A percentile compares a stretch with the other conserved stretches of the same genome.
phyloP scores from a whole-genome alignment of 2,113 vertebrate species.

The Poeciliopsis prolifica region DNA sequence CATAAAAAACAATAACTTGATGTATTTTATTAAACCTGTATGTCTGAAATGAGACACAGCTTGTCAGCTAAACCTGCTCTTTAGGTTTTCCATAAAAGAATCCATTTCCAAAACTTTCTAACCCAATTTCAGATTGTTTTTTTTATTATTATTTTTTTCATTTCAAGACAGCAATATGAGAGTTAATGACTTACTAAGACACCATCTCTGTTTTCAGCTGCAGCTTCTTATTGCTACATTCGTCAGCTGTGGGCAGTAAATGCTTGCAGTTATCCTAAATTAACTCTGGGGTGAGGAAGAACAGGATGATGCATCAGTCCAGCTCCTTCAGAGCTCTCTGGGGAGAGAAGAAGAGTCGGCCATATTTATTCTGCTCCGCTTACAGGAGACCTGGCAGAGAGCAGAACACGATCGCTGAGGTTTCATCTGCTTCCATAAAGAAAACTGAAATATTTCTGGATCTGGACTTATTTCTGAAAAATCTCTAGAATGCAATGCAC shows the following conservation, averaged over 20 bases:
- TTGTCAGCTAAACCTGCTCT: neutral
- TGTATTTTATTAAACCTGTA: no score
- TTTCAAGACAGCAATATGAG: neutral
- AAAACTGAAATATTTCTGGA: neutral
- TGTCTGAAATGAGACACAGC: no score
- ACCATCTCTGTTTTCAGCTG: slow-evolving; percentile 4
- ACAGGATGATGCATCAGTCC: slow-evolving; percentile 21
- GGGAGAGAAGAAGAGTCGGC: slow-evolving; percentile 15
- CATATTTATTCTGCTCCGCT: slow-evolving; percentile 17
- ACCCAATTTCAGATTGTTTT: neutral
- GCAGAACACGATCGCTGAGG: neutral
- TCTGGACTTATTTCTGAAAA: neutral
- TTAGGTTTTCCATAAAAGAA: neutral
- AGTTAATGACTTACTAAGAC: slow-evolving; percentile 4
- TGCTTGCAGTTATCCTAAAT: slow-evolving; percentile 24
- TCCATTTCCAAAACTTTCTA: neutral
- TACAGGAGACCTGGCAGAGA: slow-evolving; percentile 7
- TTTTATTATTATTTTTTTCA: neutral
- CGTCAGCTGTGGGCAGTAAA: slow-evolving; percentile 20
- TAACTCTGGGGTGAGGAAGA: slow-evolving; percentile 3
- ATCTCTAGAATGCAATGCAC: neutral
- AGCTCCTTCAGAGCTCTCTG: slow-evolving; percentile 12
- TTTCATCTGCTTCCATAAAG: neutral
- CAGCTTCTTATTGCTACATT: neutral
- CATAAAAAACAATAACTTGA: neutral